phyloP scores from a whole-genome alignment of 2,113 vertebrate species.

The Elgaria multicarinata region DNA sequence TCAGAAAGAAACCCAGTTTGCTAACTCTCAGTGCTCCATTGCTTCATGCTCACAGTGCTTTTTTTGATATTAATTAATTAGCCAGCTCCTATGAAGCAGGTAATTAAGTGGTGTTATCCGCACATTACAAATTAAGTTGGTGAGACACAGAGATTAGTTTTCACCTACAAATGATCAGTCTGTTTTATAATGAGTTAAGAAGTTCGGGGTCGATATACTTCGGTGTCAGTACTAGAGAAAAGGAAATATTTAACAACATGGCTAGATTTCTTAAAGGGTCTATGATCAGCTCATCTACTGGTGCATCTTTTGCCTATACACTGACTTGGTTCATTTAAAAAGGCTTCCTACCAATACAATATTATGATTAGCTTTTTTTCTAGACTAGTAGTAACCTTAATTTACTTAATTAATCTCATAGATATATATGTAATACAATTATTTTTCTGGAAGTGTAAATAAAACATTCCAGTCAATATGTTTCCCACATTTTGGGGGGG shows the following conservation, averaged over 20 bases:
- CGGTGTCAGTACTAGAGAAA: background rate
- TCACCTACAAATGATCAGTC: background rate
- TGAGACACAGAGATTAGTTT: background rate
- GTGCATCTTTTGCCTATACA: background rate
- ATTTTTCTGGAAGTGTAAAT: background rate
- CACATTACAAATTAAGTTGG: constrained; percentile 6
- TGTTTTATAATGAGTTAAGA: background rate
- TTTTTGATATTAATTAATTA: constrained; percentile 3
- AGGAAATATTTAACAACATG: constrained; percentile 2
- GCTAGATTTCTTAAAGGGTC: background rate
- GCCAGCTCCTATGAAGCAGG: background rate
- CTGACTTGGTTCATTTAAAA: background rate
- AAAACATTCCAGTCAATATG: background rate
- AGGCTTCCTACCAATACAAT: background rate
- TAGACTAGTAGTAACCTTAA: background rate
- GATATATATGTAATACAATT: too few species aligned
- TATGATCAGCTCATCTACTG: background rate
- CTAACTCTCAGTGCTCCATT: background rate
- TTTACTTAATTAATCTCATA: too few species aligned
- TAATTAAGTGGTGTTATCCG: background rate
- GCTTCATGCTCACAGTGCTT: background rate
- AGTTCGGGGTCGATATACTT: background rate
- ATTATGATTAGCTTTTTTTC: background rate
- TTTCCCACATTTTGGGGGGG: background rate
- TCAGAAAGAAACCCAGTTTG: constrained; percentile 25